Evolutionary conservation across 2,888 invertebrate genomes (phyloP), one percentile per base, ranked within the genome.

Genomic region (Rhabditoides inermis): DNA sequence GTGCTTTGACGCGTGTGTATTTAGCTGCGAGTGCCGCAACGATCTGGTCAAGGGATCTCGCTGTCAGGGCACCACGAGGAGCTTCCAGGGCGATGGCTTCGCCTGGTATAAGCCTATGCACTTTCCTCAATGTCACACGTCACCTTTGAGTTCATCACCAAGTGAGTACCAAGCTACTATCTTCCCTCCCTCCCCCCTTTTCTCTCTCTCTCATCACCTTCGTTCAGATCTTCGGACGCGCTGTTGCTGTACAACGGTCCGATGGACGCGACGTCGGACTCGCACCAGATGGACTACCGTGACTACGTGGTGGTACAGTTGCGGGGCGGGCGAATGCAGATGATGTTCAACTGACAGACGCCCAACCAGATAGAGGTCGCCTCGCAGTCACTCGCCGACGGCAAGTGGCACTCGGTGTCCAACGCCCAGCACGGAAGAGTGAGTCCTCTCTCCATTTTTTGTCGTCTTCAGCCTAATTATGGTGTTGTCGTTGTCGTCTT

Each of bases 71-170:
- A 90, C 90, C 0, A 88, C 90, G 0, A 83, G 94, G 71, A 89
- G 90, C 75, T 98, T 95, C 81, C 84, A 86, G 61, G 91, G 91
- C 22, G 87, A 87, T 65, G 92, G 94, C 6, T 98, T 90, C 88
- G 94, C 95, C 20, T 92, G 95, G 91, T 95, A 91, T 81, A 88
- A 91, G 1, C 86, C 95, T 0, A 82, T 98, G 51, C n/a, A n/a
- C n/a, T n/a, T n/a, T n/a, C n/a, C n/a, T n/a, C n/a, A n/a, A n/a
- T n/a, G n/a, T n/a, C n/a, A n/a, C n/a, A n/a, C n/a, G n/a, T n/a
- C n/a, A n/a, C n/a, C n/a, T n/a, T n/a, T n/a, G n/a, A n/a, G n/a
- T n/a, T n/a, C n/a, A n/a, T n/a, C n/a, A n/a, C n/a, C n/a, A n/a
- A n/a, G n/a, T n/a, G n/a, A n/a, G n/a, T n/a, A n/a, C n/a, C n/a